Base-by-base conservation (phyloP, 2,888 invertebrate genomes). In the Melipona bicolor region DNA sequence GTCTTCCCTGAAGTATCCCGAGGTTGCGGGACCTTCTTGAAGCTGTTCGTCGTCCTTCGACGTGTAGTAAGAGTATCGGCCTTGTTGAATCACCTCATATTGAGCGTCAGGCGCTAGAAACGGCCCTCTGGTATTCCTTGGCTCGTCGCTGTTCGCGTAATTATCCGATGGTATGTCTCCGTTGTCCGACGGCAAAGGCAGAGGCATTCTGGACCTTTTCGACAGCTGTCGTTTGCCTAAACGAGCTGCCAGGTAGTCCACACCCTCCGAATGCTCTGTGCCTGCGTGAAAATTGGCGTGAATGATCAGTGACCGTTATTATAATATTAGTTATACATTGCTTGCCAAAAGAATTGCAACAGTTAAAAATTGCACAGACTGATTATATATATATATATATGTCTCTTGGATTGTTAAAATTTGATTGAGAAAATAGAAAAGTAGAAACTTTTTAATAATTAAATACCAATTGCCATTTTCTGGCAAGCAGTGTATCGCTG, bases 41-140 rank as follows among this genome's bases (percentile, higher is more conserved):
- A 91, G 82, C 24, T 91, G 92, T 21, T 93, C 93, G 61, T 92
- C 92, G n/a, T 91, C 90, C 64, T 92, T 92, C 6, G 92, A 68
- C 32, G 90, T 78, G 85, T 94, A 94, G 70, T 93, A 93, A 11
- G 90, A 82, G 79, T 93, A 94, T 65, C 93, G 91, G 4, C 91
- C 90, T 24, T 95, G 95, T 75, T 95, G 95, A 62, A 96, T 95
- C 3, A 96, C 95, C 90, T 96, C 96, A 90, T 96, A 96, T 88
- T 96, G 96, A 0, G 96, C 96, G 87, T 96, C 96, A 0, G 96
- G 96, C 0, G 96, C 96, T 61, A 96, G 91, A 87, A 96, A 96
- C 0, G 94, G 93, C 91, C 95, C 86, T 92, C 95, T 76, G 92
- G 95, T 64, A 90, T 91, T 87, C 89, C 94, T 77, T 80, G 94